A percentile compares a stretch with the other conserved stretches of the same genome.
These are phyloP conservation scores for Seira musarum DNA, from an alignment of 2,888 invertebrate genomes.

Conservation along the genomic window DNA sequence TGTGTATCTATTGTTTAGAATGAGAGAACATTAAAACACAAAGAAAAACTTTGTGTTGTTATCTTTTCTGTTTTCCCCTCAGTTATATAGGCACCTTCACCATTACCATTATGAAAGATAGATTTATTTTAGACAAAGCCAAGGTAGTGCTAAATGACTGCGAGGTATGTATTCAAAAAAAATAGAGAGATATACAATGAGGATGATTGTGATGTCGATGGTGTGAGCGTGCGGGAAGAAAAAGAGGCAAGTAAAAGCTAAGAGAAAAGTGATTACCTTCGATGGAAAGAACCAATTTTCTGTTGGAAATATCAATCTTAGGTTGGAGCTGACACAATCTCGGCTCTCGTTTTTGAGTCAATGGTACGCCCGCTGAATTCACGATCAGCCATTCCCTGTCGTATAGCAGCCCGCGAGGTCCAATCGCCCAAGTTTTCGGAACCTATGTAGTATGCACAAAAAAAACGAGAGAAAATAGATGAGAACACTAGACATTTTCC, in stretches of 20 bases:
- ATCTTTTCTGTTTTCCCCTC: not conserved
- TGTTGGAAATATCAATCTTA: slow-evolving; percentile 75
- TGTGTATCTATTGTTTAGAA: not conserved
- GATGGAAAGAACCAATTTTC: slow-evolving; percentile 68
- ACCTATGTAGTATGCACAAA: slow-evolving; percentile 64
- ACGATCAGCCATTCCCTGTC: slow-evolving; percentile 97
- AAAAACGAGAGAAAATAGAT: too few relatives aligned
- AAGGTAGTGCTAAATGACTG: not conserved
- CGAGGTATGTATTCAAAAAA: not conserved
- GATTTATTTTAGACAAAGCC: too few relatives aligned
- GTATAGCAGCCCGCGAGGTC: slow-evolving; percentile 84
- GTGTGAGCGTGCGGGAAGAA: slow-evolving; percentile 14
- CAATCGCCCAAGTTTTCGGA: slow-evolving; percentile 80
- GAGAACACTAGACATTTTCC: too few relatives aligned
- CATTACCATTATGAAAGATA: not conserved
- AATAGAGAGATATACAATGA: not conserved
- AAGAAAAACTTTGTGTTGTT: slow-evolving; percentile 1
- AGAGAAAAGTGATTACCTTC: slow-evolving; percentile 59
- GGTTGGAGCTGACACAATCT: slow-evolving; percentile 86
- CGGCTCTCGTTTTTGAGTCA: slow-evolving; percentile 90
- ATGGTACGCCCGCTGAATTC: slow-evolving; percentile 83
- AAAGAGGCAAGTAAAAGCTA: slow-evolving; percentile 23
- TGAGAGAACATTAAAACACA: not conserved
- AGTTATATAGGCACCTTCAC: not conserved
- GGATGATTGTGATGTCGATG: not conserved